Evolutionary conservation across 2,888 invertebrate species (phyloP), one percentile per base, ranked within the genome.

Genomic region (Campaea margaritaria): DNA sequence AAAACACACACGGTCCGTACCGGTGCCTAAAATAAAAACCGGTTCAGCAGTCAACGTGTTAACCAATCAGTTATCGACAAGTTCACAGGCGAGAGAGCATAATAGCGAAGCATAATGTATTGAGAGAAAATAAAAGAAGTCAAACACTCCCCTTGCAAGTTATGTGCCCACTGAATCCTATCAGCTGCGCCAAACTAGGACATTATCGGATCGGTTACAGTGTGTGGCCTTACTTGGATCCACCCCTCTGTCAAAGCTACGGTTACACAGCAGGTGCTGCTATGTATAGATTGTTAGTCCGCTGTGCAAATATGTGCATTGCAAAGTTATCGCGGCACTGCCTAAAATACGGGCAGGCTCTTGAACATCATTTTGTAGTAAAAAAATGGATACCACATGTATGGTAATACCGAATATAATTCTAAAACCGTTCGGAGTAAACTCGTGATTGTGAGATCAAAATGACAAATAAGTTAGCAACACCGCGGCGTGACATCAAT

Each of bases 201-300:
- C 9, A 31, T 10, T 7, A 41, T 41, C 31, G 21, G 5, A 43
- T 43, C 42, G 42, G 21, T 9, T 16, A 16, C 43, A n/a, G 43
- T 43, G 27, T 1, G 27, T 43, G 16, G 9, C 7, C 21, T 38
- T n/a, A 12, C 39, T 13, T 39, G 28, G 28, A 39, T 27, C 27
- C 12, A 11, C 28, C 12, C 27, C 36, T 47, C 16, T 31, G 16
- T 21, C 5, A 38, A 50, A 42, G 51, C 49, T 59, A 50, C 10
- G 38, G 45, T 57, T 51, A 42, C 58, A 58, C 44, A 62, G 65
- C 42, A 63, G 50, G 42, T 41, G 56, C 31, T 14, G 36, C 3
- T 21, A 5, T 5, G 5, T 21, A 21, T 3, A 21, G 21, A 21
- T 5, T 21, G 21, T 2, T 21, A 21, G 21, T 21, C 21, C 21